Evolutionary conservation across 2,888 invertebrate species (phyloP).

Genomic region (Agrochola circellaris): DNA sequence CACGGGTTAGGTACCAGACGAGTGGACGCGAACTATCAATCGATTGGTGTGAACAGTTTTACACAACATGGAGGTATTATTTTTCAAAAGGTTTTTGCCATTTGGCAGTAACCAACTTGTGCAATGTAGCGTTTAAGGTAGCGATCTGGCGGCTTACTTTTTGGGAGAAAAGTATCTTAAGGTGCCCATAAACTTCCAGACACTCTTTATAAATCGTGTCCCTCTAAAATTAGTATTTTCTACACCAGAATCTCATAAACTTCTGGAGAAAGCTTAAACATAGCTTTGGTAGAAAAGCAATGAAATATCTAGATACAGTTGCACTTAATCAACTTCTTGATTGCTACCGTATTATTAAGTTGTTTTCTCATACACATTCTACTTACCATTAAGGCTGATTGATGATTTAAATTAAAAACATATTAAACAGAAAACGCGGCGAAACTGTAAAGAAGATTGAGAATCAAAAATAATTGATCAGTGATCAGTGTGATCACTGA

Average conservation of each 20-base stretch:
- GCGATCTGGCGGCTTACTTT: not conserved
- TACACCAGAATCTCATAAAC: not conserved
- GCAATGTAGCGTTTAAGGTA: not conserved
- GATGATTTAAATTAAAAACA: constrained; percentile 37
- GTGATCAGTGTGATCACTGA: constrained; percentile 6
- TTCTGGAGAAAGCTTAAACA: constrained; percentile 2
- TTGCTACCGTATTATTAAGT: constrained; percentile 40
- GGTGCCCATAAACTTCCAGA: not conserved
- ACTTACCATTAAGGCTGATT: constrained; percentile 30
- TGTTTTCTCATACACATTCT: constrained; percentile 23
- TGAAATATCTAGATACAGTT: constrained; percentile 22
- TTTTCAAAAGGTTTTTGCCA: not conserved
- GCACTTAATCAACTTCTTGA: constrained; percentile 32
- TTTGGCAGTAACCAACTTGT: constrained; percentile 2
- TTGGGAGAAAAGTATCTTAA: not conserved
- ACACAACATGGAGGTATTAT: not conserved
- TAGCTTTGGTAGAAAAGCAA: constrained; percentile 26
- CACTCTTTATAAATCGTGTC: not conserved
- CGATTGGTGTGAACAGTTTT: constrained; percentile 38
- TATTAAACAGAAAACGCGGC: constrained; percentile 30
- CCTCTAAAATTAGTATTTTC: not conserved
- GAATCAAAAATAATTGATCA: constrained; percentile 23
- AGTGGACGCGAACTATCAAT: constrained; percentile 41
- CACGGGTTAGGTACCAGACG: constrained; percentile 59
- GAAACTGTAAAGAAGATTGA: constrained; percentile 24